Base-by-base conservation (phyloP, 1,140 invertebrate species). In the Nautilus pompilius region DNA sequence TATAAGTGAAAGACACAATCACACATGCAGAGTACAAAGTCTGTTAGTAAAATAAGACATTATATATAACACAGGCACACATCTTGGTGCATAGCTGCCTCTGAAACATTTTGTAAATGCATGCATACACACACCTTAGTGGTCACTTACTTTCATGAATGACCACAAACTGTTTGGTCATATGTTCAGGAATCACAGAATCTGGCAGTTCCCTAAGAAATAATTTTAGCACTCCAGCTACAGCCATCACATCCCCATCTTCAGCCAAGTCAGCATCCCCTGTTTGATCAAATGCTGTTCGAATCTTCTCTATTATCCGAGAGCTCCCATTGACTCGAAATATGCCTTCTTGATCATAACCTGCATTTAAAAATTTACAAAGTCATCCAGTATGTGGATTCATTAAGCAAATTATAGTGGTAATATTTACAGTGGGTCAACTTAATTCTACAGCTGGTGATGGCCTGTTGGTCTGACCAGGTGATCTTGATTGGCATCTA, bases 141-240 rank as follows among this genome's bases (percentile, higher is more conserved):
- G 34, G 20, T 53, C 41, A 67, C 70, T 34, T 70, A 81, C 79
- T 67, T 65, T 76, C 55, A 45, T 76, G 66, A 13, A 68, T 68
- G 36, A 68, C 66, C 8, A 81, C 41, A 67, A 82, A 83, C 54
- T 69, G 57, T 60, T 70, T 63, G 8, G 83, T 83, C 28, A 73
- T 61, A 8, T 67, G 48, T 59, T 74, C 71, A 45, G 83, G 80
- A 58, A 85, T 78, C 32, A 83, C 67, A 30, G 82, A 70, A 49
- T 82, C 80, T 30, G 84, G 82, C 28, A 85, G 65, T 63, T 84
- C 82, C 32, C 83, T 59, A 6, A 85, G 72, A 64, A 84, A 84
- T 13, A 81, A 61, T 53, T 84, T 83, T 15, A 85, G 71, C 15
- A 84, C 51, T 8, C 77, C 78, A 15, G 82, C 82, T 2, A 81